phyloP scores from a whole-genome alignment of 2,797 vertebrate species.

The Tolypeutes matacus region DNA sequence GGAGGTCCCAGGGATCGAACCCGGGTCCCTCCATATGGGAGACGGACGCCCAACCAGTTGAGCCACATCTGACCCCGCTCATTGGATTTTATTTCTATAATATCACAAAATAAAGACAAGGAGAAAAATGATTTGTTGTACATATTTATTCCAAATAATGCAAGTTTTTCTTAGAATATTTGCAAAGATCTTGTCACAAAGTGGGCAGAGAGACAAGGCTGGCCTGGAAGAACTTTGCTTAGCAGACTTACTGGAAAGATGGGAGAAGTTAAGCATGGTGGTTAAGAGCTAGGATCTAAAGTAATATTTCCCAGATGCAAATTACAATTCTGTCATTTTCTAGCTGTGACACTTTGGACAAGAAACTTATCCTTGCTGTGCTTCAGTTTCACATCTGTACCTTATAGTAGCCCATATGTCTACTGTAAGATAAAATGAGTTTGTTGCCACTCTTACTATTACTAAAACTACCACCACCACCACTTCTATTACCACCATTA shows the following conservation, averaged over 20 bases:
- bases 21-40: too few species aligned
- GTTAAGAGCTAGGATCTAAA: background rate
- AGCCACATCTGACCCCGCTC: too few species aligned
- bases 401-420: background rate
- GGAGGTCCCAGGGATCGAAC: too few species aligned
- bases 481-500: background rate
- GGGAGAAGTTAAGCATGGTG: background rate
- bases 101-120: slow-evolving; percentile 14
- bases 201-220: background rate
- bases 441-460: background rate
- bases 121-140: background rate
- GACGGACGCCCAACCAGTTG: too few species aligned
- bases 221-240: background rate
- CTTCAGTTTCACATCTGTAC: background rate
- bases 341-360: background rate
- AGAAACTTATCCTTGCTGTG: background rate
- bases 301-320: background rate
- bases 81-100: slow-evolving; percentile 44
- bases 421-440: background rate
- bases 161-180: slow-evolving; percentile 19
- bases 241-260: background rate
- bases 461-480: background rate
- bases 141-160: background rate
- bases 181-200: background rate
- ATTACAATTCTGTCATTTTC: background rate